Conservation (phyloP, 2,888 invertebrate species). For the Drosophila histrio region DNA sequence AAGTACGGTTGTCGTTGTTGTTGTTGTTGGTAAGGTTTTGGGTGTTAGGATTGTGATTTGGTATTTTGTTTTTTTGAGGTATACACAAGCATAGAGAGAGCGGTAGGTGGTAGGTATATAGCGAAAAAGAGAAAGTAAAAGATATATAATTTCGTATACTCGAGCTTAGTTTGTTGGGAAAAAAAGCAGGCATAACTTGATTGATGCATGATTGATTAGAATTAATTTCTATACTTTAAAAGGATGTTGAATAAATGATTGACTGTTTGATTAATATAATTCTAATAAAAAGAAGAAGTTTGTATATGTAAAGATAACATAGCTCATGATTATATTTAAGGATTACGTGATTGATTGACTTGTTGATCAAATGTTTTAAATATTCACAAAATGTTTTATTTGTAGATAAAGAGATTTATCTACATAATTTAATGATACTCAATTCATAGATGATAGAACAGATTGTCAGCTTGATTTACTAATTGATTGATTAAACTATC, state of each 20-base stretch:
- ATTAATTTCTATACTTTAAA: too few species aligned
- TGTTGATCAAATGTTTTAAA: neutral
- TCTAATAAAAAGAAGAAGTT: too few species aligned
- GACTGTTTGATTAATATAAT: neutral
- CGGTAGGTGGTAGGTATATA: constrained; percentile 29
- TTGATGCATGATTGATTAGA: constrained; percentile 12
- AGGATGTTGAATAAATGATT: too few species aligned
- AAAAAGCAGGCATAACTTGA: constrained; percentile 32
- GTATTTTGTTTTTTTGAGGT: constrained; percentile 30
- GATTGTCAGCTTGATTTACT: neutral
- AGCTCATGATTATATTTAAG: neutral
- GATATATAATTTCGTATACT: constrained; percentile 24
- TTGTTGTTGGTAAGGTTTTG: constrained; percentile 20
- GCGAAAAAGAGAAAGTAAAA: constrained; percentile 58
- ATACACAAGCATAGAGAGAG: constrained; percentile 44
- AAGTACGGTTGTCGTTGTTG: neutral
- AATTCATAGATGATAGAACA: neutral
- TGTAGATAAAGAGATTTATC: too few species aligned
- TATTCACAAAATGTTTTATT: neutral
- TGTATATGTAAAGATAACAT: too few species aligned
- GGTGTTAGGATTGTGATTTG: constrained; percentile 16
- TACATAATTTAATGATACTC: too few species aligned
- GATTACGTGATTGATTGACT: neutral
- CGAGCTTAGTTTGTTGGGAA: constrained; percentile 8
- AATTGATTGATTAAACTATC: constrained; percentile 4